These are phyloP conservation scores for Acanthisitta chloris DNA, from an alignment of 2,113 vertebrate species.

Conservation along the genomic window DNA sequence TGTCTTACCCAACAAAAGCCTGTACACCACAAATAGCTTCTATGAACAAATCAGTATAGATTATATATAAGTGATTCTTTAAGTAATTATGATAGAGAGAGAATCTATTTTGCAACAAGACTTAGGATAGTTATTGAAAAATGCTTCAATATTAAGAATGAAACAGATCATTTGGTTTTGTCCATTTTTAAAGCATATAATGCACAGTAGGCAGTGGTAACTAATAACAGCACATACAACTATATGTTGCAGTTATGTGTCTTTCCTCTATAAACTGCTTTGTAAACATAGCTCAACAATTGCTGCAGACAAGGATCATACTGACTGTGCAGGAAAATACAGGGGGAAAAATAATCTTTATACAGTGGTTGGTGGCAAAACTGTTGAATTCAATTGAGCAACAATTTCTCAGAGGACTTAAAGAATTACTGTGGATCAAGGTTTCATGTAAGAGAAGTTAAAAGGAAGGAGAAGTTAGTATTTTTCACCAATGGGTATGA, in stretches of 20 bases:
- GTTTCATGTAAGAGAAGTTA: background rate
- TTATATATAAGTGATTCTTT: background rate
- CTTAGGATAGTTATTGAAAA: background rate
- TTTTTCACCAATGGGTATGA: background rate
- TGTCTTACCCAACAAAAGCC: background rate
- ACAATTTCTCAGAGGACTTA: background rate
- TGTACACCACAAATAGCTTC: background rate
- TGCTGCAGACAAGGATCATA: background rate
- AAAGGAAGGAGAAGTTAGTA: background rate
- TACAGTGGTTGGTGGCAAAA: background rate
- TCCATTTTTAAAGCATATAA: background rate
- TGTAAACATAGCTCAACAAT: background rate
- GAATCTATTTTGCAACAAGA: background rate
- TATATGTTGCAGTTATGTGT: background rate
- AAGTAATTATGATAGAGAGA: background rate
- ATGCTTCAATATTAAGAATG: background rate
- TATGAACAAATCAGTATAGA: fast-evolving
- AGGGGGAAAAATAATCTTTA: background rate
- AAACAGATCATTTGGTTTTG: background rate
- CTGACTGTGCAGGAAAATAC: background rate
- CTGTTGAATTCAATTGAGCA: background rate
- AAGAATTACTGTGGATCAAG: background rate
- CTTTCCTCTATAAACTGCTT: background rate
- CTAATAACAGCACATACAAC: background rate
- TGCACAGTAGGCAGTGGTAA: background rate